A percentile compares a stretch with the other conserved stretches of the same genome.
phyloP scores from a whole-genome alignment of 2,797 vertebrate genomes.

The Rhinoraja longicauda region DNA sequence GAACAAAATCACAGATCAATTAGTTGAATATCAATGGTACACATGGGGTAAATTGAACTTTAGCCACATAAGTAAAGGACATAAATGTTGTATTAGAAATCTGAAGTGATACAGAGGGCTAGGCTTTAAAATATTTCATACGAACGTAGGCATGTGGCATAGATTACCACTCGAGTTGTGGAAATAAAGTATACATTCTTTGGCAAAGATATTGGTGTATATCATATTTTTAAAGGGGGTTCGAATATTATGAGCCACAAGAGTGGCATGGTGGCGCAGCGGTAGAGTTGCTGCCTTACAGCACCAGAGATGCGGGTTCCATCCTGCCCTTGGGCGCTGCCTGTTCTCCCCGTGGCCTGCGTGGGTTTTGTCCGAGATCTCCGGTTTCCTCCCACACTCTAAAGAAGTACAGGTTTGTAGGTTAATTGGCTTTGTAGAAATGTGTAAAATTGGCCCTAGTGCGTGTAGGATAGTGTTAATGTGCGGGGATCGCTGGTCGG shows the following conservation, averaged over 20 bases:
- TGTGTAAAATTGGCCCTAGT: too few species aligned
- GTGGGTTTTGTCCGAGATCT: too few species aligned
- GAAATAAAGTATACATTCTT: conserved; percentile 3
- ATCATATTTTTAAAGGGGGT: neutral
- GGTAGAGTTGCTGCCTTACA: too few species aligned
- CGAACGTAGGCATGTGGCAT: neutral
- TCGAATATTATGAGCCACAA: neutral
- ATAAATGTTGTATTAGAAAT: neutral
- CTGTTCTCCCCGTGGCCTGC: too few species aligned
- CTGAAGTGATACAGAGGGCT: neutral
- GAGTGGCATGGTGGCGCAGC: too few species aligned
- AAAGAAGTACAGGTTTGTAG: too few species aligned
- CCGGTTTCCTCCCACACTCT: too few species aligned
- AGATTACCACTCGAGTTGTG: neutral
- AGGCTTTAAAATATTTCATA: neutral
- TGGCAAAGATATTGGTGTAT: neutral
- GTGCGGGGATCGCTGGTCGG: too few species aligned
- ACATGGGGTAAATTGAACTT: neutral
- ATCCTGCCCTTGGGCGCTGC: too few species aligned
- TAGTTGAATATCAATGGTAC: neutral
- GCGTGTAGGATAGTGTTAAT: too few species aligned
- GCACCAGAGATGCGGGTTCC: too few species aligned
- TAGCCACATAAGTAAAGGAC: neutral
- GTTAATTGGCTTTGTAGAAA: too few species aligned
- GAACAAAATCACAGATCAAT: conserved; percentile 23